These are phyloP conservation scores for Pachypanchax playfairii DNA, from an alignment of 2,113 vertebrate species.

Conservation along the genomic window DNA sequence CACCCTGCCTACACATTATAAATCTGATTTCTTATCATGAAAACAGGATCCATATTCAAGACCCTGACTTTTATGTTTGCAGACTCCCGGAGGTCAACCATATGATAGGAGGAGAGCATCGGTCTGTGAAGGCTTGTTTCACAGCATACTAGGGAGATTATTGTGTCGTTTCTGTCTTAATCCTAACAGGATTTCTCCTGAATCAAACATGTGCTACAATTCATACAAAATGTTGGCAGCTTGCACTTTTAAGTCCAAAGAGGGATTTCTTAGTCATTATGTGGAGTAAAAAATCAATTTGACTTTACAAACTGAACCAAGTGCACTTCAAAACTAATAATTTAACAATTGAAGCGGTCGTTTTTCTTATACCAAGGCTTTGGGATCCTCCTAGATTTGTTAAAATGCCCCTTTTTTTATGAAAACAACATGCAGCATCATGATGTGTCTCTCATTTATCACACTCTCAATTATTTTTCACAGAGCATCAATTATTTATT, in stretches of 20 bases:
- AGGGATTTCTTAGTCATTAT: constrained; percentile 22
- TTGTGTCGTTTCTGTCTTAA: constrained; percentile 54
- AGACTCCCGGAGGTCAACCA: constrained; percentile 27
- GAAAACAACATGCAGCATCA: no score
- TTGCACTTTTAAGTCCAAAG: constrained; percentile 9
- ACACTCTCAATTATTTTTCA: no score
- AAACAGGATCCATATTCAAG: constrained; percentile 33
- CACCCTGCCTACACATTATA: constrained; percentile 12
- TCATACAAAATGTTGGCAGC: constrained; percentile 53
- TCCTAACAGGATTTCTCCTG: constrained; percentile 65
- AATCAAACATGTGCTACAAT: constrained; percentile 63
- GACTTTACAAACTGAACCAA: constrained; percentile 8
- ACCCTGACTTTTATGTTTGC: constrained; percentile 21
- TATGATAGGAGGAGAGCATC: constrained; percentile 37
- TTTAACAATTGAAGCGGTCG: no score
- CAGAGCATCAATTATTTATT: no score
- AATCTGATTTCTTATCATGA: constrained; percentile 26
- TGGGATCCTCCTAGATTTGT: no score
- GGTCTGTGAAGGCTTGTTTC: constrained; percentile 57
- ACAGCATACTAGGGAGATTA: constrained; percentile 53
- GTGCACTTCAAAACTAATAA: constrained; percentile 9
- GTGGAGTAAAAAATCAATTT: background rate
- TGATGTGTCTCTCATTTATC: no score
- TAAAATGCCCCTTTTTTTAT: no score
- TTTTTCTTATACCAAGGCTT: no score